Evolutionary conservation across 2,113 vertebrate genomes (phyloP).

Genomic region (Eleginops maclovinus): DNA sequence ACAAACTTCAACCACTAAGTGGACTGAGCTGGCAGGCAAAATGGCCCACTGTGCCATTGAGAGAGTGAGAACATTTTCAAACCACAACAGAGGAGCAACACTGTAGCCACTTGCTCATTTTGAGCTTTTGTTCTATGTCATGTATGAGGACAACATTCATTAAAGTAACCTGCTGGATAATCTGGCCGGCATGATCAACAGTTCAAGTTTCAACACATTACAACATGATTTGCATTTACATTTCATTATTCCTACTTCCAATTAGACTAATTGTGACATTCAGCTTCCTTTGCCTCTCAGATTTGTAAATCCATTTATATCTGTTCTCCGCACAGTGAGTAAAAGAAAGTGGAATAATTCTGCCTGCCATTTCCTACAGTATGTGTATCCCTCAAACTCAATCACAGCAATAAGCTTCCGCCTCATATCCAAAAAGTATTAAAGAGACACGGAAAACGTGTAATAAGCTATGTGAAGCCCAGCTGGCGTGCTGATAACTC

Average conservation of each 20-base stretch:
- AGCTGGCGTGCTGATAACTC: conserved; percentile 8
- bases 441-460: conserved; percentile 18
- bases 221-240: neutral
- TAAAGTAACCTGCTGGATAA: neutral
- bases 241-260: neutral
- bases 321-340: conserved; percentile 6
- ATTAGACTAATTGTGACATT: neutral
- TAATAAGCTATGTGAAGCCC: conserved; percentile 2
- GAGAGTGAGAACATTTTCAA: conserved; percentile 61
- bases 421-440: conserved; percentile 9
- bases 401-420: conserved; percentile 23
- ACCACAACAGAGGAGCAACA: conserved; percentile 56
- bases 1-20: conserved; percentile 74
- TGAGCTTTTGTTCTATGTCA: conserved; percentile 2
- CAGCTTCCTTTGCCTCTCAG: too few relatives aligned
- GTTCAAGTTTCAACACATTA: neutral
- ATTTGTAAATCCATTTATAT: too few relatives aligned
- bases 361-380: conserved; percentile 11
- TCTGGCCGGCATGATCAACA: neutral
- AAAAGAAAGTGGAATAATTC: neutral
- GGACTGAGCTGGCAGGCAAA: conserved; percentile 64
- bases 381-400: conserved; percentile 20
- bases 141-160: neutral
- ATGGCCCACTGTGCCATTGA: conserved; percentile 66
- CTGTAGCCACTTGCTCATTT: conserved; percentile 28